A percentile compares a stretch with the other conserved stretches of the same genome.
Evolutionary conservation across 2,888 invertebrate genomes (phyloP).

Genomic region (Rhorus exstirpatorius): DNA sequence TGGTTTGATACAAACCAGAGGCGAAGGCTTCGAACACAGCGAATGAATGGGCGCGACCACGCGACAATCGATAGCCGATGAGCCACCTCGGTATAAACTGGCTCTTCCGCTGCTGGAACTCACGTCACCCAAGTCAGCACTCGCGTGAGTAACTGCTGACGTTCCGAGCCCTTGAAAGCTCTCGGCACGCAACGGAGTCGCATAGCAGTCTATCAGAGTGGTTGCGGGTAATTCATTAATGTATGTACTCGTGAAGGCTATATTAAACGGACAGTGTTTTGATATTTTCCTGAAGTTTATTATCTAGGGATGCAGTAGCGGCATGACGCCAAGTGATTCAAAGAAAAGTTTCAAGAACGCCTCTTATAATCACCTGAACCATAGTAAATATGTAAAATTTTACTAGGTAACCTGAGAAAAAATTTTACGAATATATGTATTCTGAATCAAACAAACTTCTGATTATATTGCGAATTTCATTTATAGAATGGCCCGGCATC

Average conservation of each 20-base stretch:
- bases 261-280: no score
- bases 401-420: no score
- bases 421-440: no score
- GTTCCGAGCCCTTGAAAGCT: slow-evolving; percentile 49
- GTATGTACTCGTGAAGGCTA: slow-evolving; percentile 8
- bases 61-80: slow-evolving; percentile 74
- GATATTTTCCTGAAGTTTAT: no score
- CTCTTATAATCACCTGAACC: no score
- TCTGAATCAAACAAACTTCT: no score
- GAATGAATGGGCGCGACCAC: slow-evolving; percentile 59
- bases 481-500: no score
- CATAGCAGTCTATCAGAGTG: not conserved
- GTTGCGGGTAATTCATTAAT: slow-evolving; percentile 28
- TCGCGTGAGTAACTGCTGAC: slow-evolving; percentile 52
- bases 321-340: no score
- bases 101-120: slow-evolving; percentile 62
- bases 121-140: slow-evolving; percentile 58
- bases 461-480: no score
- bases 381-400: no score
- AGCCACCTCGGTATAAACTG: slow-evolving; percentile 70
- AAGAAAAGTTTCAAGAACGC: no score
- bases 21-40: slow-evolving; percentile 42
- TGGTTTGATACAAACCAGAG: slow-evolving; percentile 76
- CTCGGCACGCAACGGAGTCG: slow-evolving; percentile 51
- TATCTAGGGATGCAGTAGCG: no score